These are phyloP conservation scores for Notothenia coriiceps DNA, from an alignment of 2,113 vertebrate species.

Conservation along the genomic window DNA sequence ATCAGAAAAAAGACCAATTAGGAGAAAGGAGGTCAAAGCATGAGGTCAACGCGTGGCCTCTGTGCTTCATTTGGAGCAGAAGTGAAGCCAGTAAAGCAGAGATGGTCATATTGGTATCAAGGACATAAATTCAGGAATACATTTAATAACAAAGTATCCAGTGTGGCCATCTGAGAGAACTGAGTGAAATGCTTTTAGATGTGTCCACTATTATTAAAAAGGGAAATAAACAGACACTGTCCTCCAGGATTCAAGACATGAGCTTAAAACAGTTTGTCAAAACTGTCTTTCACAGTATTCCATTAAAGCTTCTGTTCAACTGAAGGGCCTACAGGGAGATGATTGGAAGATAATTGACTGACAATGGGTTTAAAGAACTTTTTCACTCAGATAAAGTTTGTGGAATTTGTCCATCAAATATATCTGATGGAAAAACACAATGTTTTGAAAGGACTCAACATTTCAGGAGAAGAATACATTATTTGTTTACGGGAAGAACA, in stretches of 20 bases:
- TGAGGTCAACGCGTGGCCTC: conserved; percentile 12
- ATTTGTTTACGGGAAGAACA: too few relatives aligned
- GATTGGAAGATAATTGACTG: neutral
- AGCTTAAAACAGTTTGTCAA: conserved; percentile 18
- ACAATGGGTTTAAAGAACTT: neutral
- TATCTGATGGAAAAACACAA: neutral
- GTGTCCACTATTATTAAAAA: conserved; percentile 3
- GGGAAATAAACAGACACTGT: conserved; percentile 1
- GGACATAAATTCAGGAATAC: neutral
- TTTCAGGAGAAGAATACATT: neutral
- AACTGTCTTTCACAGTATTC: conserved; percentile 19
- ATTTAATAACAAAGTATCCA: neutral
- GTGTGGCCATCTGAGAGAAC: conserved; percentile 4
- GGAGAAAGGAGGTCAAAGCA: conserved; percentile 33
- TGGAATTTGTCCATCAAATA: neutral
- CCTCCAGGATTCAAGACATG: conserved; percentile 18
- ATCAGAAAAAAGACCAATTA: conserved; percentile 58
- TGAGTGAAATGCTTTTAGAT: neutral
- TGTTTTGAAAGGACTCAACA: neutral
- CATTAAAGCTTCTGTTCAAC: neutral
- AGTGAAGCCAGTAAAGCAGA: conserved; percentile 25
- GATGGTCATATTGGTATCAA: conserved; percentile 30
- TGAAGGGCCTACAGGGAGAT: neutral
- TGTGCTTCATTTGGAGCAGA: conserved; percentile 29
- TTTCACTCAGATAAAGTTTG: neutral